Evolutionary conservation across 1,140 invertebrate genomes (phyloP).

Genomic region (Aporrectodea caliginosa): DNA sequence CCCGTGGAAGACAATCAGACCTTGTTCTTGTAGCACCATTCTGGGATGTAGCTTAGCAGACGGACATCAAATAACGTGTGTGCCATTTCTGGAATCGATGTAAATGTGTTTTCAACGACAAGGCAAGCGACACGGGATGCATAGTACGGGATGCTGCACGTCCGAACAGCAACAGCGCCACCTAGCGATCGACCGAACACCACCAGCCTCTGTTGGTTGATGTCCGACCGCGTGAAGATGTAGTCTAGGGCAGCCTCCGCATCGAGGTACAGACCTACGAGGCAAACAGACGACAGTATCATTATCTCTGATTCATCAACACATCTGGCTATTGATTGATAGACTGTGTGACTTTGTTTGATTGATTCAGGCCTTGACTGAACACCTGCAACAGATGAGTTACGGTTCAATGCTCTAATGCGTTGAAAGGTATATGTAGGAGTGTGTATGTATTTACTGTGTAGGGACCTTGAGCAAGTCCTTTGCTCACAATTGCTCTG

Average conservation of each 20-base stretch:
- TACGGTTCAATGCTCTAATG: too few species aligned
- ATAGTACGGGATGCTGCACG: conserved; percentile 69
- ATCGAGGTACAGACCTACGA: conserved; percentile 73
- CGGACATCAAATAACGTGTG: conserved; percentile 39
- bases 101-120: conserved; percentile 92
- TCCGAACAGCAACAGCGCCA: conserved; percentile 79
- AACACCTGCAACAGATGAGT: too few species aligned
- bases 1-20: conserved; percentile 34
- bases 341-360: too few species aligned
- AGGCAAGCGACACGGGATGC: conserved; percentile 68
- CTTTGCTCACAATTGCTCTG: too few species aligned
- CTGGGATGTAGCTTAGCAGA: conserved; percentile 41
- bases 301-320: not conserved
- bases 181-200: conserved; percentile 89
- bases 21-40: conserved; percentile 47
- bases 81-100: conserved; percentile 85
- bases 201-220: conserved; percentile 78
- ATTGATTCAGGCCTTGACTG: too few species aligned
- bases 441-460: too few species aligned
- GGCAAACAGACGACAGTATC: not conserved
- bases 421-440: too few species aligned
- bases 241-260: conserved; percentile 81
- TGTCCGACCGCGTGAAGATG: conserved; percentile 71
- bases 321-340: conserved; percentile 9
- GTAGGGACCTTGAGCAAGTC: too few species aligned